Conservation (phyloP, 2,888 invertebrate genomes). For the Lamellibrachia columna region DNA sequence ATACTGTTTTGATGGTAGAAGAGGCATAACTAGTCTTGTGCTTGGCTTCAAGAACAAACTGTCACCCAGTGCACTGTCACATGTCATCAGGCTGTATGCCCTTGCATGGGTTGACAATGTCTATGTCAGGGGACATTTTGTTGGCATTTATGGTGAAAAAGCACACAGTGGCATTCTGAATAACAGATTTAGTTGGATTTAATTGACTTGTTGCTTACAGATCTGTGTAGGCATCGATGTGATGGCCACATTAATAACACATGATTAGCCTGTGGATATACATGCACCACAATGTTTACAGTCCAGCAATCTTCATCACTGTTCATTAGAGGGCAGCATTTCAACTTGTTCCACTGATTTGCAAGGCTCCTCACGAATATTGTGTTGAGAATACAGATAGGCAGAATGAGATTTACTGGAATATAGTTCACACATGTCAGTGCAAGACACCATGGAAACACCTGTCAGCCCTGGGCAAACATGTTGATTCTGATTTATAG, state of each 20-base stretch:
- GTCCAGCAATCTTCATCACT: neutral
- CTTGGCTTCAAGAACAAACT: neutral
- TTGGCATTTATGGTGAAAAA: neutral
- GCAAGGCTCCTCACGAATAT: neutral
- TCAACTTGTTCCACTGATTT: neutral
- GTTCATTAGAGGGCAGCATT: neutral
- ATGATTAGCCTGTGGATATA: neutral
- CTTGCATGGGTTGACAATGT: neutral
- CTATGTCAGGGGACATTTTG: neutral
- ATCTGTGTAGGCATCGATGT: neutral
- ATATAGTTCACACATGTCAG: neutral
- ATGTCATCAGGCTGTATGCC: neutral
- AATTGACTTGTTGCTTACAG: neutral
- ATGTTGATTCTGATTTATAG: neutral
- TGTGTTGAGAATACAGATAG: neutral
- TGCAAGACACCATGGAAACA: neutral
- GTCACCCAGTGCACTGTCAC: neutral
- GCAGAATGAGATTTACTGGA: neutral
- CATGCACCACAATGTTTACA: neutral
- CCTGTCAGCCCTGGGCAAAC: neutral
- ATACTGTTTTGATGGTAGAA: neutral
- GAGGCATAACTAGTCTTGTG: neutral
- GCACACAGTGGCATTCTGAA: neutral
- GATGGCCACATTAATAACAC: slow-evolving; percentile 16
- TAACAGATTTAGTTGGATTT: neutral